Evolutionary conservation across 2,888 invertebrate genomes (phyloP), one percentile per base, ranked within the genome.

Genomic region (Aproaerema taeniolella): DNA sequence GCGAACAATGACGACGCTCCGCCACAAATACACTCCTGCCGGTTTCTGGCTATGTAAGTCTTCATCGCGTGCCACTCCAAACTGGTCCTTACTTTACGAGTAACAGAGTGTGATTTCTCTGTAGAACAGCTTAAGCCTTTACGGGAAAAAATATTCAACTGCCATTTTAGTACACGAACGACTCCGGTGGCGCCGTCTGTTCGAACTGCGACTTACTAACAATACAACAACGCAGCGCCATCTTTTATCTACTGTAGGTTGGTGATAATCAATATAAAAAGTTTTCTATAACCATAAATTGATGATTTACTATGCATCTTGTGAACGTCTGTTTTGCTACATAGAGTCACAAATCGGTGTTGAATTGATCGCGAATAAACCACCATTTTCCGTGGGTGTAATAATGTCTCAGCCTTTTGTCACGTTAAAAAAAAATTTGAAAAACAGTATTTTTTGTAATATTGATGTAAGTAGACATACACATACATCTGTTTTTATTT

Each of bases 161-260:
- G 78, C 82, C 83, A 85, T 83, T 83, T 83, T 81, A 78, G 83
- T 80, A 79, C 74, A 76, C 68, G 65, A 64, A 66, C 85, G 72
- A 80, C 82, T 78, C 81, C 70, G 85, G 85, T 85, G 85, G 85
- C 83, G 82, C 81, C 82, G 85, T 82, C 82, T 74, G 73, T 81
- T 77, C 73, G 61, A 66, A 58, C 66, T 68, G 67, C 67, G 71
- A 70, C 72, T 70, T 65, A 73, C 68, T 70, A 71, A 77, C 80
- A 81, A 78, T 79, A n/a, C 74, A 58, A n/a, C 36, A 35, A 10
- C 26, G 52, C 74, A 83, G 70, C 82, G 83, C 83, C 83, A 85
- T 83, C 78, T 79, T 74, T 75, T 71, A 76, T 74, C 81, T 82
- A 81, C 82, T 83, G 81, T 83, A 58, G 26, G 26, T n/a, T 26